These are phyloP conservation scores for Pristionchus exspectatus DNA, from an alignment of 2,888 invertebrate species.

Conservation along the genomic window DNA sequence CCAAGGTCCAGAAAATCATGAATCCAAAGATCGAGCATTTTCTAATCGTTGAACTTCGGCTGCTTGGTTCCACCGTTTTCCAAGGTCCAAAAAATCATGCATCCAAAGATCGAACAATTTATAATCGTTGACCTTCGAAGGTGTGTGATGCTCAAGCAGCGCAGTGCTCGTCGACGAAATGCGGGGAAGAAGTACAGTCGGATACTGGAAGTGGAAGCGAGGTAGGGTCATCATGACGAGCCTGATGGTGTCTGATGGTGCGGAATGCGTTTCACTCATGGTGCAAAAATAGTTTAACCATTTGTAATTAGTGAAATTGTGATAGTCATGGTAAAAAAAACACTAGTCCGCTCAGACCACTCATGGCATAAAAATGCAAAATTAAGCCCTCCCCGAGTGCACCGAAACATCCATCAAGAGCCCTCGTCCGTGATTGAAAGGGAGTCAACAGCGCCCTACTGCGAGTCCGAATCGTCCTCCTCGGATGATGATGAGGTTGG, in stretches of 20 bases:
- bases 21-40: too few relatives aligned
- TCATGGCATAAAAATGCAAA: background rate
- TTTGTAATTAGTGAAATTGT: too few relatives aligned
- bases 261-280: background rate
- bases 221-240: background rate
- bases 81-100: too few relatives aligned
- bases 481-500: conserved; percentile 56
- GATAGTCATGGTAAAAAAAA: too few relatives aligned
- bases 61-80: too few relatives aligned
- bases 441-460: conserved; percentile 72
- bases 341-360: too few relatives aligned
- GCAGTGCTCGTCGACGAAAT: background rate
- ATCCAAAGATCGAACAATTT: too few relatives aligned
- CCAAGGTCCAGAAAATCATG: too few relatives aligned
- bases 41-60: too few relatives aligned
- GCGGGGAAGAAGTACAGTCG: conserved; percentile 1
- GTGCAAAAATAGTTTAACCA: too few relatives aligned
- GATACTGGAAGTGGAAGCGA: conserved; percentile 1
- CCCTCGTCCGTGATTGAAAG: conserved; percentile 71
- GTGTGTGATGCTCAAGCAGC: conserved; percentile 10
- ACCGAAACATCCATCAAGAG: conserved; percentile 61
- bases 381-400: conserved; percentile 38
- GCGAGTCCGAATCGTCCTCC: conserved; percentile 63
- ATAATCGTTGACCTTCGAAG: background rate
- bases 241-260: too few relatives aligned